Evolutionary conservation across 2,888 invertebrate genomes (phyloP).

Genomic region (Hirtodrosophila cameraria): DNA sequence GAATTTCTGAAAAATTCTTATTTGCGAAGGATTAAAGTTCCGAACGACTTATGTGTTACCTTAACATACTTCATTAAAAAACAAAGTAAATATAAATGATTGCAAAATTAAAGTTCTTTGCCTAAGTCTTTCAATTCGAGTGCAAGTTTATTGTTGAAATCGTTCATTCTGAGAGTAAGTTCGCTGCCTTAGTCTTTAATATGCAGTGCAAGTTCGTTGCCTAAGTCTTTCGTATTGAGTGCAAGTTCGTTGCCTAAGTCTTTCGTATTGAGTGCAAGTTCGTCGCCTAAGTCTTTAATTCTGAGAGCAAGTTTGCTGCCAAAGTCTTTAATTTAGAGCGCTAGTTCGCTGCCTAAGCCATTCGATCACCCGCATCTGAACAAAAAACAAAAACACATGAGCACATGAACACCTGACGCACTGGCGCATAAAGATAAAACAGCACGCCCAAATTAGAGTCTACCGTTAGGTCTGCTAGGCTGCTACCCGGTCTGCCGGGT

Average conservation of each 20-base stretch:
- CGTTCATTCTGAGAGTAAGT: background rate
- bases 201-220: slow-evolving; percentile 1
- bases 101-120: slow-evolving; percentile 70
- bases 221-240: background rate
- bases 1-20: too few species aligned
- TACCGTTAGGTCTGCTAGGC: slow-evolving; percentile 33
- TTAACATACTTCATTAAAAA: too few species aligned
- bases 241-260: slow-evolving; percentile 73
- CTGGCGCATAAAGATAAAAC: slow-evolving; percentile 40
- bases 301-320: too few species aligned
- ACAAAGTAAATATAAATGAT: too few species aligned
- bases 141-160: slow-evolving; percentile 6
- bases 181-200: background rate
- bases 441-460: background rate
- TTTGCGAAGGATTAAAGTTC: too few species aligned
- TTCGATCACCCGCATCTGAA: slow-evolving; percentile 33
- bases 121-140: slow-evolving; percentile 66
- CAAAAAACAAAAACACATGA: too few species aligned
- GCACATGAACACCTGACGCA: slow-evolving; percentile 23
- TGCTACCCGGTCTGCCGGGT: too few species aligned
- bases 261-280: slow-evolving; percentile 41
- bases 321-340: slow-evolving; percentile 1
- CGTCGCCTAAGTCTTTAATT: background rate
- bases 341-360: background rate
- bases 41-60: too few species aligned